These are phyloP conservation scores for Cercopithecus mitis DNA, from an alignment of 2,797 vertebrate genomes.

Conservation along the genomic window DNA sequence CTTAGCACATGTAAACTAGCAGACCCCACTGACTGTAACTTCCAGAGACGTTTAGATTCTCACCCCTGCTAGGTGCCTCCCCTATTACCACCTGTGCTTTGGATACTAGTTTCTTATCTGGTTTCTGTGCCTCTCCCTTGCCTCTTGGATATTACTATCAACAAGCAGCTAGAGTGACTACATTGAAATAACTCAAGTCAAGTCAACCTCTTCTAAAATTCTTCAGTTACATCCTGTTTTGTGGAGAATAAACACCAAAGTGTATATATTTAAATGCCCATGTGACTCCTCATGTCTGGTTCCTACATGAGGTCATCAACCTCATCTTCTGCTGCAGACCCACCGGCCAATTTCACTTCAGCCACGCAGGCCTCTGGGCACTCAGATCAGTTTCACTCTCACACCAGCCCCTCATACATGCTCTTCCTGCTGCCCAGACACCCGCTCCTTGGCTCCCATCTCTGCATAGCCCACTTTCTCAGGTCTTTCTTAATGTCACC, in stretches of 20 bases:
- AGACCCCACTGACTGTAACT: background rate
- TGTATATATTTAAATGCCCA: background rate
- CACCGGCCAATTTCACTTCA: background rate
- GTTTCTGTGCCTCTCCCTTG: background rate
- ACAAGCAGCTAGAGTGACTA: background rate
- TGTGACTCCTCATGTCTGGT: background rate
- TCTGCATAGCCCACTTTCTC: background rate
- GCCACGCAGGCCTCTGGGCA: fast-evolving
- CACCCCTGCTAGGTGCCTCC: background rate
- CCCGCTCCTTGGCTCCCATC: fast-evolving
- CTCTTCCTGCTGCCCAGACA: background rate
- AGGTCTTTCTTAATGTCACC: background rate
- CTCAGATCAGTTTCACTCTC: background rate
- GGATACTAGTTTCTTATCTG: background rate
- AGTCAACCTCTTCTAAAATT: background rate
- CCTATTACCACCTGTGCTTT: background rate
- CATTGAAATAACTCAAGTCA: background rate
- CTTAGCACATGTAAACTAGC: background rate
- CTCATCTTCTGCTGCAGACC: background rate
- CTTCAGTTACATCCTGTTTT: background rate
- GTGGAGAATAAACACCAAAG: background rate
- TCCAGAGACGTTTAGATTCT: background rate
- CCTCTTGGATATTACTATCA: background rate
- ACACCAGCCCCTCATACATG: fast-evolving
- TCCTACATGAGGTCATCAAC: background rate